Evolutionary conservation across 2,113 vertebrate species (phyloP), one percentile per base, ranked within the genome.

Genomic region (Microcebus ravelobensis): DNA sequence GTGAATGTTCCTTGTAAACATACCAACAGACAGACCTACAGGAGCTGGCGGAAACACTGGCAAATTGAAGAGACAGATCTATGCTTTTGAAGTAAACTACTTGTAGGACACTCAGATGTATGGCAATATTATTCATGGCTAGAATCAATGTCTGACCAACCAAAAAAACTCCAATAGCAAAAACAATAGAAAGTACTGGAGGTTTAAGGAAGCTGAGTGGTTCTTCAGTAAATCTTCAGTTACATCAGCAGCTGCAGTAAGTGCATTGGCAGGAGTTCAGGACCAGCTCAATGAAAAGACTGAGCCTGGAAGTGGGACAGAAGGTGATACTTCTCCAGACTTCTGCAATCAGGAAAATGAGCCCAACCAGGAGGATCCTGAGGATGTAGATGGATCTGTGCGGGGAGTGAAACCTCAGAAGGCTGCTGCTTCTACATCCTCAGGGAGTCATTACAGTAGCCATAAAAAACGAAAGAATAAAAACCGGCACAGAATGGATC

Each of bases 81-180:
- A 99, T 98, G 99, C 99, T 25, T 99, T 99, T 96, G 99, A 99
- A 98, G 99, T 99, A 94, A 99, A 99, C 98, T 99, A 99, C 97
- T 97, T 99, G 98, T 99, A 99, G 98, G 99, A 99, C 97, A 99
- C 99, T 25, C 99, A 99, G 99, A 99, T 99, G 99, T 99, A 99
- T 91, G 99, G 99, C 25, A 99, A 99, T 98, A 99, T 99, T 98
- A 99, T 99, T 98, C 98, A 99, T 96, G 99, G 99, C 98, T 99
- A 99, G 99, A 99, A 99, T 98, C 98, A 99, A 29, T 99, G 99
- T 98, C 99, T 99, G 93, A 99, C 99, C 96, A 99, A 99, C 98
- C 99, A 99, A 96, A 99, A 99, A 97, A 99, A 99, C 97, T 99
- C 99, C 85, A 99, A 99, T 98, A 99, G 99, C 98, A 99, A 99